These are phyloP conservation scores for Urocyon cinereoargenteus DNA, from an alignment of 2,797 vertebrate genomes.

Conservation along the genomic window DNA sequence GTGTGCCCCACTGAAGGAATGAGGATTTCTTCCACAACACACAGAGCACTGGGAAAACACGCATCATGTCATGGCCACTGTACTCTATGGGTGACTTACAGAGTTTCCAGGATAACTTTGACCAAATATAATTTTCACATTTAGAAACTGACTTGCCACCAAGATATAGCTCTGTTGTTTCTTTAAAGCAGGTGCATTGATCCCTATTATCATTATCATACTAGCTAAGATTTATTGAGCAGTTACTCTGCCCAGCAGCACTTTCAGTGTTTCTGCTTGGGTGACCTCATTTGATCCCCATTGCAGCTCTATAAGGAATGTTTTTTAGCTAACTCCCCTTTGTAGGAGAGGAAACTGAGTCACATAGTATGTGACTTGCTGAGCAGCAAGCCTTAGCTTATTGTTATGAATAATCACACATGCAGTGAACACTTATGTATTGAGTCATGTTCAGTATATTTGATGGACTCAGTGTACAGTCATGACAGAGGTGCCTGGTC, in stretches of 20 bases:
- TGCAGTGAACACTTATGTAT: rapidly evolving
- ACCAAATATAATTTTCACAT: neutral
- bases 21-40: neutral
- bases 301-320: neutral
- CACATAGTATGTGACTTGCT: no score
- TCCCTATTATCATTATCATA: rapidly evolving
- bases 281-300: neutral
- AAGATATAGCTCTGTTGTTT: neutral
- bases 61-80: rapidly evolving
- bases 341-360: neutral
- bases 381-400: neutral
- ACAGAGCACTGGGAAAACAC: neutral
- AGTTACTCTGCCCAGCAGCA: neutral
- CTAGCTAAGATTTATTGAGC: neutral
- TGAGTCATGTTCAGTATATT: neutral
- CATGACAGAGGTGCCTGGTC: neutral
- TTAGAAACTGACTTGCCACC: neutral
- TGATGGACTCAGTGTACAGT: neutral
- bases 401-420: neutral
- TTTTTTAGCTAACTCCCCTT: neutral
- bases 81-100: neutral
- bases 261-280: neutral
- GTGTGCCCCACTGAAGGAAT: neutral
- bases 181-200: neutral
- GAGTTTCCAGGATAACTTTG: neutral